These are phyloP conservation scores for Actias luna DNA, from an alignment of 2,888 invertebrate genomes.

Conservation along the genomic window DNA sequence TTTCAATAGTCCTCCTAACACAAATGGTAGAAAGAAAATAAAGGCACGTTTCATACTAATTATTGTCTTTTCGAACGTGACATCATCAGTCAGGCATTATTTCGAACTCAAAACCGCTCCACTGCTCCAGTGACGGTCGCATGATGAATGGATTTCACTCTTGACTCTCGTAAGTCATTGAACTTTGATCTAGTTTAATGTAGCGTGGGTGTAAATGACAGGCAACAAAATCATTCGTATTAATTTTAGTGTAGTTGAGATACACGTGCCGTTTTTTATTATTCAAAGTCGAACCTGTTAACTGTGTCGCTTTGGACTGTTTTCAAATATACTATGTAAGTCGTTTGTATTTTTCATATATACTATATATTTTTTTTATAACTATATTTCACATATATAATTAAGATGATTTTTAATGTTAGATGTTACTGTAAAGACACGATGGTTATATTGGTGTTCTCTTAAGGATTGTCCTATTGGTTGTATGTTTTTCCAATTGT, in stretches of 20 bases:
- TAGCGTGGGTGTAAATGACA: conserved; percentile 64
- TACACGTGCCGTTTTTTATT: conserved; percentile 17
- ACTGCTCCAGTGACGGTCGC: conserved; percentile 64
- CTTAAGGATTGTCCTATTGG: neutral
- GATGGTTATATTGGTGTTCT: conserved; percentile 8
- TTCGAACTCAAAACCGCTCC: conserved; percentile 49
- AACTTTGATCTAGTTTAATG: conserved; percentile 71
- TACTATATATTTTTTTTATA: neutral
- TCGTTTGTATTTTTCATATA: neutral
- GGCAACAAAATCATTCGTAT: conserved; percentile 42
- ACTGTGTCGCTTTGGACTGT: neutral
- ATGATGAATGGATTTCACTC: conserved; percentile 75
- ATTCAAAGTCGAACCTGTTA: conserved; percentile 8
- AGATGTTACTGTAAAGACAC: neutral
- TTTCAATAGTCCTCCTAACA: conserved; percentile 33
- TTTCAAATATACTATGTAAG: conserved; percentile 8
- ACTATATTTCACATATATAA: neutral
- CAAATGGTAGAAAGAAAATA: conserved; percentile 35
- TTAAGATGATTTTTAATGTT: neutral
- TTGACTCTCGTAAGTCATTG: conserved; percentile 57
- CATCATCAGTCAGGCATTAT: conserved; percentile 62
- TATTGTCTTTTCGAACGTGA: conserved; percentile 47
- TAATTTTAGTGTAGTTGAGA: conserved; percentile 35
- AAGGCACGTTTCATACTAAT: conserved; percentile 41
- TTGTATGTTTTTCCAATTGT: conserved; percentile 2